These are phyloP conservation scores for Phalera bucephala DNA, from an alignment of 2,888 invertebrate species.

Conservation along the genomic window DNA sequence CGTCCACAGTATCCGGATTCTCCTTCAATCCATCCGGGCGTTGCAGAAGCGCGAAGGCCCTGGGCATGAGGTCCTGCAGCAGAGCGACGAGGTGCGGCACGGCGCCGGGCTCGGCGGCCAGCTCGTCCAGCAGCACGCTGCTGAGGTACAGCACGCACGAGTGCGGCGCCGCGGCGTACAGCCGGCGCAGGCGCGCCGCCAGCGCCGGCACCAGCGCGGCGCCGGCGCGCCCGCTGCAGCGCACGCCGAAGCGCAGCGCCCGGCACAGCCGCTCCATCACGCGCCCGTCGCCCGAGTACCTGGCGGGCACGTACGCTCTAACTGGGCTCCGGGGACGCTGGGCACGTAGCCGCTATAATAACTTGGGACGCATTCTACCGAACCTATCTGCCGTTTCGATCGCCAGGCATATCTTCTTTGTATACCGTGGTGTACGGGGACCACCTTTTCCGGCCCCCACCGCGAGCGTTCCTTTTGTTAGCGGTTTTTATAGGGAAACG, in stretches of 20 bases:
- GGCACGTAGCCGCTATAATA: no score
- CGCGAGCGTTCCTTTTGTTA: no score
- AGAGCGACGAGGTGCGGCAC: slow-evolving; percentile 90
- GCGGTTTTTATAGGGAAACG: no score
- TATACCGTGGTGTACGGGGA: no score
- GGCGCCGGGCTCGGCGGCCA: slow-evolving; percentile 85
- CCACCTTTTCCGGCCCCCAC: no score
- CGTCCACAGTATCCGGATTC: slow-evolving; percentile 99
- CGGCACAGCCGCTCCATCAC: slow-evolving; percentile 97
- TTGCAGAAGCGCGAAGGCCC: slow-evolving; percentile 92
- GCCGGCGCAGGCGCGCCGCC: slow-evolving; percentile 83
- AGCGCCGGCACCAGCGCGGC: slow-evolving; percentile 88
- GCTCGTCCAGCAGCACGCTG: slow-evolving; percentile 93
- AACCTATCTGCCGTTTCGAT: no score
- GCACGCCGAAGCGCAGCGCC: slow-evolving; percentile 93
- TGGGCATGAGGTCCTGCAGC: slow-evolving; percentile 92
- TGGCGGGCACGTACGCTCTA: slow-evolving; percentile 15
- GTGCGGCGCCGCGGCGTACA: slow-evolving; percentile 87
- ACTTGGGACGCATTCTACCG: no score
- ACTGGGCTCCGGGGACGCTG: no score
- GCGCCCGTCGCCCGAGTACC: slow-evolving; percentile 86
- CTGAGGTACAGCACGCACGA: slow-evolving; percentile 91
- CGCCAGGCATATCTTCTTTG: no score
- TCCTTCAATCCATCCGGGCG: slow-evolving; percentile 91
- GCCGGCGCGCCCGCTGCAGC: slow-evolving; percentile 92